Evolutionary conservation across 1,140 invertebrate species (phyloP), one percentile per base, ranked within the genome.

Genomic region (Adelges cooleyi): DNA sequence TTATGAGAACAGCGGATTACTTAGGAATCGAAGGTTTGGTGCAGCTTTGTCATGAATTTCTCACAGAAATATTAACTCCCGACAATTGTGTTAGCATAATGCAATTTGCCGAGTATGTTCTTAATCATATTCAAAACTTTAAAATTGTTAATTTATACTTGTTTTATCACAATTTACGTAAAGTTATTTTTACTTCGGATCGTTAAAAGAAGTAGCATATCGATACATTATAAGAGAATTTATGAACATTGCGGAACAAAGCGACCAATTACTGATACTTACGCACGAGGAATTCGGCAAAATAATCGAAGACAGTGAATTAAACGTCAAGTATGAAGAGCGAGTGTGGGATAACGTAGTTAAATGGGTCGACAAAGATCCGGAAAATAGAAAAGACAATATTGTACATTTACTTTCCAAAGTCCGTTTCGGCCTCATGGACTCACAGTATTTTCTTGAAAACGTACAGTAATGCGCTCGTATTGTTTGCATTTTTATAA

Each of bases 21-120:
- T 81, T 95, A 23, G 82, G 84, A 54, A 86, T 95, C 40, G 73
- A 86, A 15, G 86, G 85, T 1, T 81, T 92, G 2, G 77, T 89
- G 11, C 82, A 87, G 56, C 76, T 85, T 0, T 93, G 90, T 72
- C 86, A 84, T 68, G 79, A 89, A 42, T 90, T 84, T 72, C 76
- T 94, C 0, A 71, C 75, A 59, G 75, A 79, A 18, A 75, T 80
- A 67, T 75, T 93, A 10, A 81, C 75, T 2, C 80, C 84, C 0
- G 81, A 83, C 66, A 94, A 92, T 72, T 91, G 87, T 72, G 84
- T 95, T 44, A 83, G 86, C 17, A 84, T 92, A 33, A 81, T 87
- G 76, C 80, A 82, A 68, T 93, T 93, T 74, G 86, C 90, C 0
- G 80, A 69, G 72, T 74, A 70, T 38, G 33, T 62, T 44, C 36